A percentile compares a stretch with the other conserved stretches of the same genome.
These are phyloP conservation scores for Isurus oxyrinchus DNA, from an alignment of 2,113 vertebrate species.

Conservation along the genomic window DNA sequence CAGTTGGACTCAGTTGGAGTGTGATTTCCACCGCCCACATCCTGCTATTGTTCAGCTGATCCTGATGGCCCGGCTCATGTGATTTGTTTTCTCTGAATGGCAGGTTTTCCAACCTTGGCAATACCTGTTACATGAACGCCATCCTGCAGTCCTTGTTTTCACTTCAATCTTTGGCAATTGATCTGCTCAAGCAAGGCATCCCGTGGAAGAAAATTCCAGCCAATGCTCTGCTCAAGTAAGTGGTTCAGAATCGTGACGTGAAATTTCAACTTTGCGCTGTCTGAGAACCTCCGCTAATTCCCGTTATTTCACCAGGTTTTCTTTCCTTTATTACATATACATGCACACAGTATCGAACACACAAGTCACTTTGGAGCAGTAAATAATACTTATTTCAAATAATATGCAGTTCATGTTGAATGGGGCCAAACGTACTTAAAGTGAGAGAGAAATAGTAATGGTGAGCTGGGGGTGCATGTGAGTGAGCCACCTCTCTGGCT, in stretches of 20 bases:
- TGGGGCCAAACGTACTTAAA: neutral
- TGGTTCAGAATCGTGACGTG: neutral
- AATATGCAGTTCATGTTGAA: neutral
- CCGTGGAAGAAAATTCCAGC: slow-evolving; percentile 88
- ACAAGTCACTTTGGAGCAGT: neutral
- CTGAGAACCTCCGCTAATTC: neutral
- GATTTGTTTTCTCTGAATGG: slow-evolving; percentile 9
- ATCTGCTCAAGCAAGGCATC: slow-evolving; percentile 89
- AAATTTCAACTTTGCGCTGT: neutral
- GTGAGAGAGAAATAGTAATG: neutral
- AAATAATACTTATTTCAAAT: neutral
- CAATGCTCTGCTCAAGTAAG: slow-evolving; percentile 89
- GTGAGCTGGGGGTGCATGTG: neutral
- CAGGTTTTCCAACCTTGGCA: slow-evolving; percentile 96
- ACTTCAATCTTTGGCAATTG: slow-evolving; percentile 89
- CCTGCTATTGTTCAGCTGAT: neutral
- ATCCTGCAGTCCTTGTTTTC: slow-evolving; percentile 97
- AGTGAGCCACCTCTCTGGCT: too few relatives aligned
- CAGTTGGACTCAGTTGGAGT: neutral
- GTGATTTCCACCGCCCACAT: neutral
- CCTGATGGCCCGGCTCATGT: neutral
- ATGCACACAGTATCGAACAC: neutral
- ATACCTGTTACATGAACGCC: slow-evolving; percentile 98
- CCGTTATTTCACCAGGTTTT: neutral
- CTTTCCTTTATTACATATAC: neutral